Conservation (phyloP, 2,797 vertebrate species). For the Sebastes ruberrimus region DNA sequence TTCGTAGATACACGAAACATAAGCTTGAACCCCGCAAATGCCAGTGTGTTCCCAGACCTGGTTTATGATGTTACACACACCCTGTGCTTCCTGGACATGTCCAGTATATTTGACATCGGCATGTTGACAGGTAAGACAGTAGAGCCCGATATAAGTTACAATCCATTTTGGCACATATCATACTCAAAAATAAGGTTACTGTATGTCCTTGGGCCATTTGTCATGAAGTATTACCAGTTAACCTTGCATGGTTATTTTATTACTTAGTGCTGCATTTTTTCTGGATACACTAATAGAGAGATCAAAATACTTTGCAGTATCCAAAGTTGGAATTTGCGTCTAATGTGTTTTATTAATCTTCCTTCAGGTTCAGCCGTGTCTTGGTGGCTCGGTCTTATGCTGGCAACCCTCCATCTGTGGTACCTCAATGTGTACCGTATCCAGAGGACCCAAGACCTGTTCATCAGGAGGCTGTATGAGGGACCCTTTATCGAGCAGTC, state of each 20-base stretch:
- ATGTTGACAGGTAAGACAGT: conserved; percentile 46
- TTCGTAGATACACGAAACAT: conserved; percentile 3
- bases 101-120: conserved; percentile 25
- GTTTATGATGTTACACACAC: conserved; percentile 63
- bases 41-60: conserved; percentile 32
- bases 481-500: conserved; percentile 77
- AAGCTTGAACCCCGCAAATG: not conserved
- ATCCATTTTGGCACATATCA: not conserved
- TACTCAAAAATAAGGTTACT: not conserved
- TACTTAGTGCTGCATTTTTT: not conserved
- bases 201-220: not conserved
- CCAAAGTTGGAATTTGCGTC: not conserved
- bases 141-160: too few relatives aligned
- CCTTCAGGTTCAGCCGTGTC: conserved; percentile 30
- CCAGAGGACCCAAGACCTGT: conserved; percentile 75
- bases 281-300: not conserved
- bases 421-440: conserved; percentile 62
- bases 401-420: conserved; percentile 72
- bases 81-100: conserved; percentile 58
- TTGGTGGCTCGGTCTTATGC: conserved; percentile 71
- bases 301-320: not conserved
- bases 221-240: not conserved
- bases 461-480: conserved; percentile 71
- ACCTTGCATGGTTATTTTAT: not conserved
- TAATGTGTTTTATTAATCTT: not conserved